These are phyloP conservation scores for Burhinus oedicnemus DNA, from an alignment of 2,113 vertebrate genomes.

Conservation along the genomic window DNA sequence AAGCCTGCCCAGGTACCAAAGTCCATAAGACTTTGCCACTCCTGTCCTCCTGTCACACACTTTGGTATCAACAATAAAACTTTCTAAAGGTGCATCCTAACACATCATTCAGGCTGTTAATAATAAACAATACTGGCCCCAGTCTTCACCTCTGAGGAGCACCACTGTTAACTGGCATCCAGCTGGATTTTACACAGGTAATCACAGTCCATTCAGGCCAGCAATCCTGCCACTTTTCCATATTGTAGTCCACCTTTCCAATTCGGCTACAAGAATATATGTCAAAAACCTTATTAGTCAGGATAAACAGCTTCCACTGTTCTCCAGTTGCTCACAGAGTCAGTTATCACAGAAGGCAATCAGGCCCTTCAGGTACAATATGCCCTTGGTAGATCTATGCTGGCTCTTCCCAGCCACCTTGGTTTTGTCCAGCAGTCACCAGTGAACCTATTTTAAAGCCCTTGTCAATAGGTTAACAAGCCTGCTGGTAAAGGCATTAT, in stretches of 20 bases:
- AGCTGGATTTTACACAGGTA: background rate
- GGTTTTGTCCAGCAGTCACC: background rate
- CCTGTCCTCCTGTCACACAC: background rate
- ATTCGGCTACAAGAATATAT: background rate
- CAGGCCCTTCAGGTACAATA: background rate
- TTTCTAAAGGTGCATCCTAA: background rate
- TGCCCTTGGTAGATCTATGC: background rate
- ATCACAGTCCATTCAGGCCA: background rate
- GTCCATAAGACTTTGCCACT: too few relatives aligned
- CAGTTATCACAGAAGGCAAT: background rate
- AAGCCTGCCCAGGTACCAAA: background rate
- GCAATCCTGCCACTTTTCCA: background rate
- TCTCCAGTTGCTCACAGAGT: background rate
- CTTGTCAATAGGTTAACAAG: background rate
- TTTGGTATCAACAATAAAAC: background rate
- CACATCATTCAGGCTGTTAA: background rate
- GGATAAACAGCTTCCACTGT: background rate
- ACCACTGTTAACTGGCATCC: background rate
- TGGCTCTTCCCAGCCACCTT: background rate
- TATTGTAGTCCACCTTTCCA: background rate
- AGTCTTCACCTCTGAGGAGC: background rate
- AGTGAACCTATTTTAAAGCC: background rate
- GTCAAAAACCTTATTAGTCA: background rate
- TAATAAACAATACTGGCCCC: background rate
- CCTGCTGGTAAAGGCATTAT: background rate